These are phyloP conservation scores for Staurois parvus DNA, from an alignment of 2,797 vertebrate species.

Conservation along the genomic window DNA sequence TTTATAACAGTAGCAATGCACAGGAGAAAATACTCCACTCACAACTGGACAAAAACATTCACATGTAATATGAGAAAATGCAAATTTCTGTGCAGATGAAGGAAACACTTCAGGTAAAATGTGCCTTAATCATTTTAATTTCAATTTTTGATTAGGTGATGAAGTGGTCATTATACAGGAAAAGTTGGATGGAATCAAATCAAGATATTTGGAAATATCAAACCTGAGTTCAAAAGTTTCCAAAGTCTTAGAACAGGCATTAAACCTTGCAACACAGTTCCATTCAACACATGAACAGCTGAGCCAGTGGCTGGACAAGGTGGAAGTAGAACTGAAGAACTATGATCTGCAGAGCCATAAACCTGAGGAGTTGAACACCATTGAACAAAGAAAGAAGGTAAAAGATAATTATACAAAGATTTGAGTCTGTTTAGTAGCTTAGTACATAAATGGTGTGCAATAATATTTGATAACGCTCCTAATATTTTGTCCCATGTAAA, in stretches of 20 bases:
- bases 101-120: too few species aligned
- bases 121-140: not conserved
- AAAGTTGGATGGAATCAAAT: constrained; percentile 95
- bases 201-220: constrained; percentile 90
- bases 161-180: constrained; percentile 97
- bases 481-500: too few species aligned
- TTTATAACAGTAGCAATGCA: too few species aligned
- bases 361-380: constrained; percentile 81
- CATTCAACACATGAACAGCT: constrained; percentile 83
- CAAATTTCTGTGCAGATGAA: too few species aligned
- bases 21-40: too few species aligned
- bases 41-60: too few species aligned
- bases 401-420: not conserved
- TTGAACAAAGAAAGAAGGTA: constrained; percentile 89
- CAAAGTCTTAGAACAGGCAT: constrained; percentile 86
- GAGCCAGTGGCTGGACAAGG: constrained; percentile 84
- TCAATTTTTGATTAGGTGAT: constrained; percentile 84
- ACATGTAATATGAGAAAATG: too few species aligned
- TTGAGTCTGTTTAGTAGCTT: too few species aligned
- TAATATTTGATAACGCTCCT: too few species aligned
- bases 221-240: constrained; percentile 84
- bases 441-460: too few species aligned
- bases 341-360: constrained; percentile 80
- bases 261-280: constrained; percentile 83
- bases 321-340: constrained; percentile 81